These are phyloP conservation scores for Cheilosia soror DNA, from an alignment of 2,888 invertebrate species.

Conservation along the genomic window DNA sequence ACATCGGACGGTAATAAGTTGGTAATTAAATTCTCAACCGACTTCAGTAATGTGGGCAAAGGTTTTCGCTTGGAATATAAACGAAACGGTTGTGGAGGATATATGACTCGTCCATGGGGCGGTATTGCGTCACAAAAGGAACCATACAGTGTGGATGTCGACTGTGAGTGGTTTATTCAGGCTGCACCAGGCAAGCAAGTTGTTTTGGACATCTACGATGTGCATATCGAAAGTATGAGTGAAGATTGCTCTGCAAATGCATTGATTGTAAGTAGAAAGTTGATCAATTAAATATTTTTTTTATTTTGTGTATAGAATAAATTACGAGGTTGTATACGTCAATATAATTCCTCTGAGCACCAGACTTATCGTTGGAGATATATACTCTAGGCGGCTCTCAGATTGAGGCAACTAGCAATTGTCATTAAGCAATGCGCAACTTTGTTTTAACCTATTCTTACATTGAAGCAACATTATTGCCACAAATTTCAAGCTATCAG, in stretches of 20 bases:
- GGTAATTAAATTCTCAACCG: conserved; percentile 87
- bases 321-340: too few species aligned
- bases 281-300: background rate
- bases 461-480: too few species aligned
- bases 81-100: conserved; percentile 90
- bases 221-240: conserved; percentile 86
- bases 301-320: background rate
- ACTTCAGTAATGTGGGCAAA: conserved; percentile 84
- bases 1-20: conserved; percentile 79
- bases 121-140: conserved; percentile 87
- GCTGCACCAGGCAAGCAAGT: conserved; percentile 88
- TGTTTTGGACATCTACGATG: conserved; percentile 87
- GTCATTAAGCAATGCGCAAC: too few species aligned
- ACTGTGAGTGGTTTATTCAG: conserved; percentile 92
- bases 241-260: conserved; percentile 87
- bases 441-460: too few species aligned
- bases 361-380: too few species aligned
- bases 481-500: too few species aligned
- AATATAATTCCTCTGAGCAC: background rate
- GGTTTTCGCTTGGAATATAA: conserved; percentile 95
- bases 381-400: too few species aligned
- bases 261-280: conserved; percentile 84
- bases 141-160: conserved; percentile 86
- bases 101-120: conserved; percentile 85
- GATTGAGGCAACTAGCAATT: too few species aligned